Base-by-base conservation (phyloP, 1,140 invertebrate genomes). In the Cherax quadricarinatus region DNA sequence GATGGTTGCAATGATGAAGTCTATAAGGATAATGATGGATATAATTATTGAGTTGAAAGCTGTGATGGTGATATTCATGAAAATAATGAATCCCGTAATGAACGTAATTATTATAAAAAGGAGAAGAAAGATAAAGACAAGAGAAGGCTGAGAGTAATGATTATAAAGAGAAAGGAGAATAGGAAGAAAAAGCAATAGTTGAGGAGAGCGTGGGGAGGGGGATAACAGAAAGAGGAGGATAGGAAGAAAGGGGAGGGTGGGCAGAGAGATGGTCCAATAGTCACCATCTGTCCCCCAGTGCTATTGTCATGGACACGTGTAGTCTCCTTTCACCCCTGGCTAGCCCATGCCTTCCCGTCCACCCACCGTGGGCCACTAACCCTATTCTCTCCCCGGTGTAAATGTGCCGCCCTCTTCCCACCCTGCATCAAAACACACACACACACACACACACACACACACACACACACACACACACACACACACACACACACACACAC, bases 381-480 rank as follows among this genome's bases (percentile, higher is more conserved):
- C 62, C 62, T 57, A 5, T 66, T 66, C 62, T 66, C 62, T 10
- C 62, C 12, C 62, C 18, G 4, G 4, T 66, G 62, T 5, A 16
- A 18, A 4, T 18, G 4, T 66, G 14, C 62, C 62, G 14, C 4
- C 18, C 10, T 14, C 10, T 66, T 66, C 62, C 62, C 62, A 66
- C 10, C 10, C 12, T 18, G 18, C 62, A 21, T 16, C 4, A 14
- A 66, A 14, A 18, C 62, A 49, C 49, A n/a, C 41, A 57, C 49
- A n/a, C 80, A 82, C 41, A 18, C 80, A 82, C 80, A 30, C 78
- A 49, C 78, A 18, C 78, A 79, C 78, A n/a, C 80, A 48, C 16
- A 49, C 80, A 57, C 80, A 57, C 80, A 82, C 41, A 82, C 80
- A 82, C 80, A 82, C 80, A 16, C 49, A 49, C 79, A 41, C 24